Evolutionary conservation across 2,888 invertebrate genomes (phyloP).

Genomic region (Trachelus iudaicus): DNA sequence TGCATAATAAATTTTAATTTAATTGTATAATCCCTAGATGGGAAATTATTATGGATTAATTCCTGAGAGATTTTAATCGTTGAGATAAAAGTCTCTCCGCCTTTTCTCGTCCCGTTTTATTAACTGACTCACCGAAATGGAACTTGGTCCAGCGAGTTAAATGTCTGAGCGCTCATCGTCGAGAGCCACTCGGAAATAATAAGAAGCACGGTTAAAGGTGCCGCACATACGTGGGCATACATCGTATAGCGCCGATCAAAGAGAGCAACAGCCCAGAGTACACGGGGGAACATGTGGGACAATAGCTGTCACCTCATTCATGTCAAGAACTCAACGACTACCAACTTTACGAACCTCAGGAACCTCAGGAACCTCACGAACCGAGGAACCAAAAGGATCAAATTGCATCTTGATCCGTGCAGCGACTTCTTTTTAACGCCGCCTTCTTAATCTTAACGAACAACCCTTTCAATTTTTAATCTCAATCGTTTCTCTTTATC

Average conservation of each 20-base stretch:
- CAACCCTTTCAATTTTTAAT: background rate
- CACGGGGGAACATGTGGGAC: constrained; percentile 42
- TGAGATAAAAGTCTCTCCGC: background rate
- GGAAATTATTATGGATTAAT: background rate
- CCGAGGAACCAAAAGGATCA: constrained; percentile 46
- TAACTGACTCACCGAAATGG: constrained; percentile 51
- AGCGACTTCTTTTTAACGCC: constrained; percentile 54
- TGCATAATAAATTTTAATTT: background rate
- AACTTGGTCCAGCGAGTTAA: constrained; percentile 28
- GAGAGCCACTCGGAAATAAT: background rate
- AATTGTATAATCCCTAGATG: background rate
- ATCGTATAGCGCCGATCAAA: constrained; percentile 47
- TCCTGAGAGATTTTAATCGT: background rate
- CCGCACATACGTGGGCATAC: constrained; percentile 42
- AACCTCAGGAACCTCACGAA: constrained; percentile 27
- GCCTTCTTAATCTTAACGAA: background rate
- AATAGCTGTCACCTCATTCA: constrained; percentile 57
- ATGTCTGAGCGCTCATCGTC: constrained; percentile 11
- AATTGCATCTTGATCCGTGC: constrained; percentile 56
- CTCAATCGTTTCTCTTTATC: background rate
- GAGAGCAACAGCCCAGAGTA: constrained; percentile 34
- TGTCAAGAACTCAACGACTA: constrained; percentile 51
- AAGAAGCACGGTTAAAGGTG: constrained; percentile 36
- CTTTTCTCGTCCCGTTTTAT: background rate
- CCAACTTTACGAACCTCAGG: constrained; percentile 38